These are phyloP conservation scores for Macrophya annulata DNA, from an alignment of 2,888 invertebrate species.

Conservation along the genomic window DNA sequence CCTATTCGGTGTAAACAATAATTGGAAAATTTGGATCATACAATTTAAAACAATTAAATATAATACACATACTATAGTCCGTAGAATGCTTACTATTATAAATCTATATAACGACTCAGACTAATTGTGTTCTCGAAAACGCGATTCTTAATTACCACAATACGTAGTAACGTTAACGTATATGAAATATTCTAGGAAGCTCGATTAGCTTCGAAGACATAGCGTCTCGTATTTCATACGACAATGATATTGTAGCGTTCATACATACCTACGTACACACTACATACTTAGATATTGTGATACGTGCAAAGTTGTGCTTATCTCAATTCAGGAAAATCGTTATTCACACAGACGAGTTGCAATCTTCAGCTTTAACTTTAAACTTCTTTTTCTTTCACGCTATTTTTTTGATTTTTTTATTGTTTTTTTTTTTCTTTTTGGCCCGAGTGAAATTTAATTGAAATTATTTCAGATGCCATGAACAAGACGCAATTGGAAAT, in stretches of 20 bases:
- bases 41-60: not conserved
- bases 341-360: not conserved
- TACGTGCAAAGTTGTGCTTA: not conserved
- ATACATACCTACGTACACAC: not conserved
- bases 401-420: not conserved
- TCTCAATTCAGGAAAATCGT: constrained; percentile 24
- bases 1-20: not conserved
- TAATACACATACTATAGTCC: not conserved
- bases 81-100: not conserved
- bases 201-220: constrained; percentile 12
- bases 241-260: not conserved
- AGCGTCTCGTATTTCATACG: constrained; percentile 6
- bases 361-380: not conserved
- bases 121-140: not conserved
- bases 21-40: not conserved
- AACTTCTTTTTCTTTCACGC: not conserved
- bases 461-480: constrained; percentile 64
- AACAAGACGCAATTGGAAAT: constrained; percentile 73
- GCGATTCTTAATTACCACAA: not conserved
- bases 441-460: not conserved
- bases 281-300: not conserved
- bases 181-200: constrained; percentile 8
- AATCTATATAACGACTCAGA: not conserved
- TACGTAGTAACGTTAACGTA: not conserved
- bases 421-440: not conserved